A percentile compares a stretch with the other conserved stretches of the same genome.
phyloP scores from a whole-genome alignment of 2,113 vertebrate species.

The Petrocephalus microphthalmus region DNA sequence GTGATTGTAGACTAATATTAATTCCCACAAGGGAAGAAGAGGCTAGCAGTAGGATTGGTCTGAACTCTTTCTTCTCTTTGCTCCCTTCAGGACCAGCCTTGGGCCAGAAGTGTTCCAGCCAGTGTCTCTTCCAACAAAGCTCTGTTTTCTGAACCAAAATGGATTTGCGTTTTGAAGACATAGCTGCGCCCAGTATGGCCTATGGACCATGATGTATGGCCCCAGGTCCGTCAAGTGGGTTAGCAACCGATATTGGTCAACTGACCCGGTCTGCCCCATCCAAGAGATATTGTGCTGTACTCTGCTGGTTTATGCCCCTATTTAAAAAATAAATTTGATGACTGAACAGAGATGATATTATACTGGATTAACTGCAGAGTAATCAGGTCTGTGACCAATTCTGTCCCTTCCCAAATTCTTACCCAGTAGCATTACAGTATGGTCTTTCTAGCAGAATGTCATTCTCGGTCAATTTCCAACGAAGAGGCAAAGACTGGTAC shows the following conservation, averaged over 20 bases:
- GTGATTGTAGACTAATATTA: not conserved
- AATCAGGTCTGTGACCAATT: not conserved
- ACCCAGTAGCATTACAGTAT: not conserved
- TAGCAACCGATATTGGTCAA: not conserved
- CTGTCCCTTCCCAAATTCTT: not conserved
- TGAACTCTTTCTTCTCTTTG: conserved; percentile 20
- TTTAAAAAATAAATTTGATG: not conserved
- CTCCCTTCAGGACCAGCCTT: not conserved
- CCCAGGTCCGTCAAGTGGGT: not conserved
- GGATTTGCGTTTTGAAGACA: not conserved
- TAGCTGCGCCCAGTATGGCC: not conserved
- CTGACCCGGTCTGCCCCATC: not conserved
- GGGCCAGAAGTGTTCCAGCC: not conserved
- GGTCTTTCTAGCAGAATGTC: not conserved
- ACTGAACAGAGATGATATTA: not conserved
- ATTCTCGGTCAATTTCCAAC: not conserved
- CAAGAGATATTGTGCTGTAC: not conserved
- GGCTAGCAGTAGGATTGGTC: conserved; percentile 33
- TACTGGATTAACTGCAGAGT: not conserved
- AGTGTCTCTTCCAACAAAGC: not conserved
- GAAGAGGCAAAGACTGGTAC: not conserved
- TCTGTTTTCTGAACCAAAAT: not conserved
- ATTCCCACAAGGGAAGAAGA: not conserved
- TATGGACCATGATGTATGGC: not conserved
- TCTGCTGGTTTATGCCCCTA: not conserved